Evolutionary conservation across 2,113 vertebrate species (phyloP).

Genomic region (Cygnus buccinator): DNA sequence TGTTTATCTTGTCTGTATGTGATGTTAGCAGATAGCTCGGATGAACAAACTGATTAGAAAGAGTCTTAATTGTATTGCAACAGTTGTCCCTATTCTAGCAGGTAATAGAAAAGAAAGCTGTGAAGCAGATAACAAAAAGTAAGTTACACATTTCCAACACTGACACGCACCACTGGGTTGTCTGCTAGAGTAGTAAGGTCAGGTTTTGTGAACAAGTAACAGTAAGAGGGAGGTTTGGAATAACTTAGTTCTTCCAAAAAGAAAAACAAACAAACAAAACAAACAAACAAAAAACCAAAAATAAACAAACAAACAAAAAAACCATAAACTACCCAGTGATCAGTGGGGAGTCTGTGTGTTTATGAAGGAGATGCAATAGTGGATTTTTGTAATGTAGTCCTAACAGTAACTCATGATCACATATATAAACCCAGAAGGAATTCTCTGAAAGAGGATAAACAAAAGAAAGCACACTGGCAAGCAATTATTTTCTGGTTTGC

Average conservation of each 20-base stretch:
- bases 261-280: too few species aligned
- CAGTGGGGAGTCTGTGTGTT: background rate
- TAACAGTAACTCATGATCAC: background rate
- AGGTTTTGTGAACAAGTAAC: background rate
- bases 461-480: background rate
- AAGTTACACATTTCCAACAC: background rate
- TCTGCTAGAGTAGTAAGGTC: background rate
- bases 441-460: background rate
- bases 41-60: conserved; percentile 50
- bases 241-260: background rate
- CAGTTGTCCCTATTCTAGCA: background rate
- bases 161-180: background rate
- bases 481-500: conserved; percentile 29
- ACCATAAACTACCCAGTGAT: background rate
- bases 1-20: conserved; percentile 58
- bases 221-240: background rate
- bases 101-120: background rate
- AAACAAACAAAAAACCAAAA: too few species aligned
- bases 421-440: background rate
- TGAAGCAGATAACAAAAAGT: background rate
- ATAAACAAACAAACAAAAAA: background rate
- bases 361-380: background rate
- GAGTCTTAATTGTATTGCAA: conserved; percentile 14
- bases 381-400: background rate
- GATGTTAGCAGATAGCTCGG: conserved; percentile 50